Base-by-base conservation (phyloP, 2,113 vertebrate species). In the Lucifuga dentata region DNA sequence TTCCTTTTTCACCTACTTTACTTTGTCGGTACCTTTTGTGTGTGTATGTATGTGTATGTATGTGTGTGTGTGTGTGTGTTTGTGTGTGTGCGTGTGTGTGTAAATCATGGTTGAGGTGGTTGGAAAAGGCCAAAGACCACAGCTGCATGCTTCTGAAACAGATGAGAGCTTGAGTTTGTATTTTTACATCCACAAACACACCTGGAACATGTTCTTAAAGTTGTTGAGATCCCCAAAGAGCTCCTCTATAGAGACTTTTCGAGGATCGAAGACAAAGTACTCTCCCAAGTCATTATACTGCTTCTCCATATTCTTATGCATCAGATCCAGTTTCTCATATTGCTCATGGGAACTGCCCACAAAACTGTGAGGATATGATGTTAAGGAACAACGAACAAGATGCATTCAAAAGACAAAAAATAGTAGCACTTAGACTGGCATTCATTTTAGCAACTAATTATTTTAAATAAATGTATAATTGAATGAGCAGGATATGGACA, bases 201-300 rank as follows among this genome's bases (percentile, higher is more conserved):
- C 95, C 94, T 94, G 85, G 83, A 98, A 95, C 92, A 93, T 95
- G 81, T 90, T 96, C 80, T 83, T 94, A 41, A 97, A 96, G 88
- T 90, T 95, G 85, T 91, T 93, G 48, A 95, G 86, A 69, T 96
- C 95, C 0, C 88, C 90, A 36, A 95, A 97, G 71, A 96, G 90
- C 73, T 96, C 94, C 77, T 93, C 95, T 11, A 93, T 71, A 5
- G 91, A 86, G 0, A 93, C 69, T 44, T 96, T 96, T 64, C 86
- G 93, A 1, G 93, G 86, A 75, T 95, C 89, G 74, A 96, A 96
- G 40, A 96, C 89, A 81, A 93, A 95, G 71, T 89, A 94, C 0
- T 85, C 73, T 9, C 93, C 94, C 59, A 95, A 59, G 24, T 95
- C 93, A 5, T 3, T 63, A 13, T 88, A 96, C 15, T 95, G 90